A percentile compares a stretch with the other conserved stretches of the same genome.
phyloP scores from a whole-genome alignment of 2,113 vertebrate species.

The Triplophysa tibetana region DNA sequence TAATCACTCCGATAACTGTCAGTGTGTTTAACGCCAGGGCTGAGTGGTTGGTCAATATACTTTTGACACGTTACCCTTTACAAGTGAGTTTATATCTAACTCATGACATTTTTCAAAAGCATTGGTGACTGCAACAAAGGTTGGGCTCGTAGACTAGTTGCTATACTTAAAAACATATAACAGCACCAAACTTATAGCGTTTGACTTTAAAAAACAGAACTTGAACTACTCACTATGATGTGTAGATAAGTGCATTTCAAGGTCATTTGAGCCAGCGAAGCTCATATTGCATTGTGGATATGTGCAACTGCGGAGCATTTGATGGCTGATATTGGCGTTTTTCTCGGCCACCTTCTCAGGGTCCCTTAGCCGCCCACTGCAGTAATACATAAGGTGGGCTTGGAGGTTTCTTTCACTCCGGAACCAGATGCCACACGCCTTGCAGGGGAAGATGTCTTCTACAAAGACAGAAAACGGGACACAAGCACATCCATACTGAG shows the following conservation, averaged over 20 bases:
- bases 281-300: slow-evolving; percentile 86
- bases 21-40: no score
- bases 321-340: slow-evolving; percentile 72
- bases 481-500: slow-evolving; percentile 11
- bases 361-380: slow-evolving; percentile 82
- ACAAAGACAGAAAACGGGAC: slow-evolving; percentile 53
- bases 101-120: no score
- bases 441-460: slow-evolving; percentile 92
- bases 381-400: slow-evolving; percentile 90
- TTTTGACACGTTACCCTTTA: no score
- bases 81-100: no score
- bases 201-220: neutral
- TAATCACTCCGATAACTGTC: no score
- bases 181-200: neutral
- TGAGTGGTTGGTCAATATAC: no score
- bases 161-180: no score
- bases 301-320: slow-evolving; percentile 77
- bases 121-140: no score
- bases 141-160: no score
- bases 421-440: slow-evolving; percentile 90
- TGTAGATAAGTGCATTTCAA: slow-evolving; percentile 84
- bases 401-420: slow-evolving; percentile 86
- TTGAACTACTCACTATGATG: slow-evolving; percentile 78
- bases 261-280: slow-evolving; percentile 78
- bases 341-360: slow-evolving; percentile 73